phyloP scores from a whole-genome alignment of 2,888 invertebrate species.

The Scrobipalpa atriplicella region DNA sequence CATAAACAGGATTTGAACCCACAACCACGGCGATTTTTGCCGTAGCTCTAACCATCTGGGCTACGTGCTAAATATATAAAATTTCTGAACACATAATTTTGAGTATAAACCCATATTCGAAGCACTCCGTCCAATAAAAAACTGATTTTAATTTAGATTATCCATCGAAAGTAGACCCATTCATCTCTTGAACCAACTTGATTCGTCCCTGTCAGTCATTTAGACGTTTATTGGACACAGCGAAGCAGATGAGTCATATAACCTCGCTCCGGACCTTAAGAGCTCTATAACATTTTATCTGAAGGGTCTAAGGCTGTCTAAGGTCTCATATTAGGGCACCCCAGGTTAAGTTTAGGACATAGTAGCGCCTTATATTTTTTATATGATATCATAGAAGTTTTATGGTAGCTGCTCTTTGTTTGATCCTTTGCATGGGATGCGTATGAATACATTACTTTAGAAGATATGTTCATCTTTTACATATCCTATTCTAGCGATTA shows the following conservation, averaged over 20 bases:
- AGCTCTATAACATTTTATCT: constrained; percentile 7
- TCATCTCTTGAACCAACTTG: background rate
- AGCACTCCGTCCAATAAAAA: no score
- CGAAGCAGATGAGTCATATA: background rate
- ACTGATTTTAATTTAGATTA: no score
- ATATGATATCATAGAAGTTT: background rate
- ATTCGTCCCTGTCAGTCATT: background rate
- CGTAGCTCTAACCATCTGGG: no score
- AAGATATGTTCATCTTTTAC: no score
- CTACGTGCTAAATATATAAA: no score
- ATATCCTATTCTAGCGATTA: no score
- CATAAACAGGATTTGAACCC: no score
- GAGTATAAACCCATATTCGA: no score
- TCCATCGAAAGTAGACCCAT: no score
- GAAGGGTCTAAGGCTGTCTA: background rate
- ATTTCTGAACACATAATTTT: no score
- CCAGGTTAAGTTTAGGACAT: background rate
- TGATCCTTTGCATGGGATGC: background rate
- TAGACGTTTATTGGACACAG: background rate
- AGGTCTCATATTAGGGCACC: background rate
- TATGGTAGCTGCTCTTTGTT: background rate
- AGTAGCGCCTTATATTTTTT: background rate
- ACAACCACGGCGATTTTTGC: no score
- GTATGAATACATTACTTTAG: no score
- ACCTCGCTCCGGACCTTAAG: constrained; percentile 3